Evolutionary conservation across 1,140 invertebrate species (phyloP).

Genomic region (Drosophila melanica): DNA sequence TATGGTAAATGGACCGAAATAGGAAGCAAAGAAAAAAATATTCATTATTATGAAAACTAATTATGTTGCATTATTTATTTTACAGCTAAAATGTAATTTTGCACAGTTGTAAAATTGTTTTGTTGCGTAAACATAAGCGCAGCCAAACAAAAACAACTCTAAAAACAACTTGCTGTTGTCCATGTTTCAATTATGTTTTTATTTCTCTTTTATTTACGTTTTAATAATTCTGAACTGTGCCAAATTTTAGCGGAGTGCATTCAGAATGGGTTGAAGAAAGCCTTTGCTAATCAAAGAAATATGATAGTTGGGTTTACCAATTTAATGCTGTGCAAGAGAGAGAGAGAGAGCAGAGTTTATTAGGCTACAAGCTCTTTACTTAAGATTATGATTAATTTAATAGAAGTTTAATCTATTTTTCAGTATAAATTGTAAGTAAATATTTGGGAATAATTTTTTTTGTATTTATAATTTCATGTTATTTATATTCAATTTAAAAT

Average conservation of each 20-base stretch:
- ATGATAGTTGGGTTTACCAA: not conserved
- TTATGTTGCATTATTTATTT: slow-evolving; percentile 47
- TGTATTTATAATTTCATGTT: no score
- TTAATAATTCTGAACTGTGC: slow-evolving; percentile 18
- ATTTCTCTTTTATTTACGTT: slow-evolving; percentile 43
- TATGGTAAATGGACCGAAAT: no score
- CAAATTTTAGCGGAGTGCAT: slow-evolving; percentile 10
- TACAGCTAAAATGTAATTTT: slow-evolving; percentile 28
- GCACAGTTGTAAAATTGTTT: slow-evolving; percentile 29
- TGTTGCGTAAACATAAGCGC: slow-evolving; percentile 17
- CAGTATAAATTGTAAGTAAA: no score
- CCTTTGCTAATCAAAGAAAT: slow-evolving; percentile 8
- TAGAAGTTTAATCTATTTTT: no score
- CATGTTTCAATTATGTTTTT: slow-evolving; percentile 48
- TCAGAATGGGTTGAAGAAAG: not conserved
- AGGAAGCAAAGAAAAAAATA: slow-evolving; percentile 1
- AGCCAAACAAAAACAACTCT: slow-evolving; percentile 12
- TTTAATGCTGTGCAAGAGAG: no score
- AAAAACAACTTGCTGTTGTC: slow-evolving; percentile 8
- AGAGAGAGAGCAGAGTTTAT: no score
- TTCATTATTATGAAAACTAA: slow-evolving; percentile 26
- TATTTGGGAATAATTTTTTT: no score
- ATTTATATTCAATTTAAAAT: no score
- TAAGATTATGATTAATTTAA: no score
- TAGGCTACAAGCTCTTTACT: no score